phyloP scores from a whole-genome alignment of 2,888 invertebrate genomes.

The Lepeophtheirus nordmannii region DNA sequence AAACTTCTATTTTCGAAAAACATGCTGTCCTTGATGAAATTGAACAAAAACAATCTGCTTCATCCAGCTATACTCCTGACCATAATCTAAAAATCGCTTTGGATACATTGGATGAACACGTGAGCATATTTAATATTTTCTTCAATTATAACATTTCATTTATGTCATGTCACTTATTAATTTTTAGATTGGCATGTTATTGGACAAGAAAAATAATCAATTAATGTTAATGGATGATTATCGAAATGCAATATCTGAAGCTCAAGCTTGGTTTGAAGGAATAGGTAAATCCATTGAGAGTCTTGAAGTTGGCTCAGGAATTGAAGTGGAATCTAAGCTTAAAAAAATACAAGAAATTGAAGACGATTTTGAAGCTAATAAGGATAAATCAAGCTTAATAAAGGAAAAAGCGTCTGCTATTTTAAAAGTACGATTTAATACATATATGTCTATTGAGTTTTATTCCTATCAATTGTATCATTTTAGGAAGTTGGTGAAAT shows the following conservation, averaged over 20 bases:
- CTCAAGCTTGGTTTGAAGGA: constrained; percentile 65
- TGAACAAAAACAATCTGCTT: constrained; percentile 26
- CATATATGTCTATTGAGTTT: not conserved
- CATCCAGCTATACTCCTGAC: constrained; percentile 23
- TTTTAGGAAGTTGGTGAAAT: constrained; percentile 43
- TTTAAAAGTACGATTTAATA: not conserved
- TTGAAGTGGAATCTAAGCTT: constrained; percentile 63
- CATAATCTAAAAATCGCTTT: constrained; percentile 25
- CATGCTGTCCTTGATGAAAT: constrained; percentile 47
- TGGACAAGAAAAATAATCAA: not conserved
- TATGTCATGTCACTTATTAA: not conserved
- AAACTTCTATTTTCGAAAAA: constrained; percentile 60
- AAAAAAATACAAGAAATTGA: constrained; percentile 55
- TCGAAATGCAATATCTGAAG: constrained; percentile 53
- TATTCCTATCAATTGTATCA: not conserved
- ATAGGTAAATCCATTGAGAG: constrained; percentile 62
- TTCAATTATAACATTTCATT: not conserved
- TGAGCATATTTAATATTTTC: not conserved
- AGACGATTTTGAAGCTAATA: constrained; percentile 40
- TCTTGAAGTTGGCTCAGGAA: constrained; percentile 65
- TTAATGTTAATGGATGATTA: constrained; percentile 43
- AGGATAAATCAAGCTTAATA: constrained; percentile 39
- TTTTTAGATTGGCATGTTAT: not conserved
- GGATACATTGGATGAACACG: constrained; percentile 19
- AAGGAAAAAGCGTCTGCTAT: not conserved